Conservation (phyloP, 35 echinoderm and acorn worm genomes). For the Ptychodera flava region DNA sequence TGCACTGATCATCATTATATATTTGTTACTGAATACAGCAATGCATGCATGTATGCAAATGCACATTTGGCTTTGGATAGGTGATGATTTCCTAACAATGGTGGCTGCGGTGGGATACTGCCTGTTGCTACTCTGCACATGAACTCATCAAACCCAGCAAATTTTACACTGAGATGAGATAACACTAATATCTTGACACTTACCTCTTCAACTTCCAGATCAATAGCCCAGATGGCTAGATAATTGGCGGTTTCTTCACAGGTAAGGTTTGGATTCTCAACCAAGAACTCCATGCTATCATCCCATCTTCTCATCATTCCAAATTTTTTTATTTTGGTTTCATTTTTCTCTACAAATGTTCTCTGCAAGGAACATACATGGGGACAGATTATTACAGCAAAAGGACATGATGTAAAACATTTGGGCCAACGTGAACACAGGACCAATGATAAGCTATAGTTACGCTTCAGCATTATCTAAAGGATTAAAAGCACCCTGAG, state of each 20-base stretch:
- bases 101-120: not conserved
- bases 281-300: constrained; percentile 58
- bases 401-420: no score
- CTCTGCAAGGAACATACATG: constrained; percentile 19
- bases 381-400: not conserved
- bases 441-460: no score
- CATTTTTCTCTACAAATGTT: constrained; percentile 91
- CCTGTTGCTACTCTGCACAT: not conserved
- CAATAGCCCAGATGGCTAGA: constrained; percentile 90
- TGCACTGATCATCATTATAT: no score
- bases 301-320: constrained; percentile 76
- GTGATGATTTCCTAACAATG: not conserved
- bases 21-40: no score
- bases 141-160: no score
- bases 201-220: constrained; percentile 85
- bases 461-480: no score
- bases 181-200: not conserved
- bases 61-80: no score
- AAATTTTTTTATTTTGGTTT: constrained; percentile 80
- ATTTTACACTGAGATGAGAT: no score
- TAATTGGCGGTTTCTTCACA: constrained; percentile 95
- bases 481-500: no score
- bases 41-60: no score
- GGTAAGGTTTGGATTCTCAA: constrained; percentile 56
- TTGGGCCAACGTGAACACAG: no score